Evolutionary conservation across 2,797 vertebrate genomes (phyloP).

Genomic region (Poeciliopsis turneri): DNA sequence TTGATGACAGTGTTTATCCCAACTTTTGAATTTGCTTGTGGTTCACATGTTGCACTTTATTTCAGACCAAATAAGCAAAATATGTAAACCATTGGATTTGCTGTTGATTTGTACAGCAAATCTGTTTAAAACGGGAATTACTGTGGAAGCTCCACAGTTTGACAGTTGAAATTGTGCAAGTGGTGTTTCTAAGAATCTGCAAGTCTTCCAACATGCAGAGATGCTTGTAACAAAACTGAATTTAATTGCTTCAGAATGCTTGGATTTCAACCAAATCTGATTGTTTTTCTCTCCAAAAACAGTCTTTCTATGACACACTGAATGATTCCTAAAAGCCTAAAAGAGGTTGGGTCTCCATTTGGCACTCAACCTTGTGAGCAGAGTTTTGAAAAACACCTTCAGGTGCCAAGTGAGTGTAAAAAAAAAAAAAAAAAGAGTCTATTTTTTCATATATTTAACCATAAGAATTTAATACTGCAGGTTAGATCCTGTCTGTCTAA

Average conservation of each 20-base stretch:
- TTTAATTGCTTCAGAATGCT: conserved; percentile 20
- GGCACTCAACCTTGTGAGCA: conserved; percentile 29
- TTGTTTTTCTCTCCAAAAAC: neutral
- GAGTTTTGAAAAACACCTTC: conserved; percentile 60
- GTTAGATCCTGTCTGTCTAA: conserved; percentile 31
- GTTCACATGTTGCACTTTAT: neutral
- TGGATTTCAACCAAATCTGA: conserved; percentile 8
- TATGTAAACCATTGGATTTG: neutral
- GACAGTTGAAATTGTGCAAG: conserved; percentile 12
- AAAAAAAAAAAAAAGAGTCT: conserved; percentile 9
- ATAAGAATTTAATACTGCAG: conserved; percentile 32
- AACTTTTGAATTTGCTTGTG: neutral
- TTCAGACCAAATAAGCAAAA: neutral
- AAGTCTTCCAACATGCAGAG: neutral
- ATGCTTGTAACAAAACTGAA: conserved; percentile 18
- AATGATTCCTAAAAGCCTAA: conserved; percentile 60
- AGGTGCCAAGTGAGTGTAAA: conserved; percentile 39
- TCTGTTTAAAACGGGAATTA: conserved; percentile 10
- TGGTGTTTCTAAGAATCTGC: neutral
- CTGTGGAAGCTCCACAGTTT: neutral
- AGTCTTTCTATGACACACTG: conserved; percentile 62
- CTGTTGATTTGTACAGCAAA: conserved; percentile 1
- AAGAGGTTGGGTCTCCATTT: conserved; percentile 30
- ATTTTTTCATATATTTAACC: conserved; percentile 23
- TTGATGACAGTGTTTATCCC: neutral